These are phyloP conservation scores for Iguana delicatissima DNA, from an alignment of 2,797 vertebrate genomes.

Conservation along the genomic window DNA sequence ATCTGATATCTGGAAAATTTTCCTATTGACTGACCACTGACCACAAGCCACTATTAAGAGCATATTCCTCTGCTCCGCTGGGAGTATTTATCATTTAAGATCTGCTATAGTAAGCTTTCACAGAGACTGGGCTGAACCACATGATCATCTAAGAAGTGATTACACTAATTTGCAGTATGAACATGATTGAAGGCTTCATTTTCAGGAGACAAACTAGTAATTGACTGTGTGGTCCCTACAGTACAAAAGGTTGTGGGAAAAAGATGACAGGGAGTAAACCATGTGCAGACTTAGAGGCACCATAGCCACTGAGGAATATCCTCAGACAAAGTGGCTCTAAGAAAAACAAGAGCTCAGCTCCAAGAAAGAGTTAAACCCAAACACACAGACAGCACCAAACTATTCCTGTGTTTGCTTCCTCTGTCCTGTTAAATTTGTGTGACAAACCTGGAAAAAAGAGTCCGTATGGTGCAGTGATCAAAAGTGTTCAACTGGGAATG, in stretches of 20 bases:
- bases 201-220: background rate
- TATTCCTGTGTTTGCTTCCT: background rate
- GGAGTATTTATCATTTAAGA: background rate
- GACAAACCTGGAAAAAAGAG: background rate
- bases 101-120: background rate
- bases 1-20: background rate
- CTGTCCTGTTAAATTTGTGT: background rate
- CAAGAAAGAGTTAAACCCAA: background rate
- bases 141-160: background rate
- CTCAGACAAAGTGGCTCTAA: background rate
- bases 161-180: background rate
- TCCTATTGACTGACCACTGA: background rate
- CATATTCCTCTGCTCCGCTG: background rate
- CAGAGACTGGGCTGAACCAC: background rate
- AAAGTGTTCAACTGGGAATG: no score
- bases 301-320: background rate
- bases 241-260: background rate
- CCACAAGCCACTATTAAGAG: background rate
- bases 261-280: background rate
- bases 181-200: background rate
- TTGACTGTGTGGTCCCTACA: background rate
- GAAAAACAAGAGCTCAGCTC: slow-evolving; percentile 26
- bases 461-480: no score
- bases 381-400: background rate
- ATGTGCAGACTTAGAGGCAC: background rate